phyloP scores from a whole-genome alignment of 1,140 invertebrate species.

The Coboldia fuscipes region DNA sequence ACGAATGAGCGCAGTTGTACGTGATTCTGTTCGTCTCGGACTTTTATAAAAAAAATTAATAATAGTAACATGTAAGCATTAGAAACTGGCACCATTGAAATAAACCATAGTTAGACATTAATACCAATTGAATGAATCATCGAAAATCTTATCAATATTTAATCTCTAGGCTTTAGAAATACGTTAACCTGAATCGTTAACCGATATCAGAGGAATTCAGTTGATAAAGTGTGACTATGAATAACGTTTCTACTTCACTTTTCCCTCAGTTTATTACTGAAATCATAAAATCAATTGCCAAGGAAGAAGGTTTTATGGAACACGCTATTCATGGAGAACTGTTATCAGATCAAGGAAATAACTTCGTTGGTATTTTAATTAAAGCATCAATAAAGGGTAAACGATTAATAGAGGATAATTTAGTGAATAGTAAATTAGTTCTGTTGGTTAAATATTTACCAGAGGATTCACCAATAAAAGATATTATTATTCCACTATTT shows the following conservation, averaged over 20 bases:
- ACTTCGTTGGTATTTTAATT: neutral
- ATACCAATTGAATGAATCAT: neutral
- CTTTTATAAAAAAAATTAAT: neutral
- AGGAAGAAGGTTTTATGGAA: conserved; percentile 1
- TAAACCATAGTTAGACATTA: no score
- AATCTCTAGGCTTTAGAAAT: neutral
- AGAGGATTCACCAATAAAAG: neutral
- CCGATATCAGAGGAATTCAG: neutral
- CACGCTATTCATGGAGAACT: neutral
- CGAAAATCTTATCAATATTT: neutral
- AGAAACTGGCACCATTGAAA: no score
- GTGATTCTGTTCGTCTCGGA: neutral
- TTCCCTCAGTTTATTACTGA: neutral
- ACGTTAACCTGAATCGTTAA: neutral
- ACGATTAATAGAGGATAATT: neutral
- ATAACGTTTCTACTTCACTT: neutral
- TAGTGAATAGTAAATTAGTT: neutral
- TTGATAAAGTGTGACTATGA: neutral
- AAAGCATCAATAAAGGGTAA: neutral
- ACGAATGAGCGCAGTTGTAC: neutral
- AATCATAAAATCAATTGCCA: neutral
- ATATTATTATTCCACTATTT: neutral
- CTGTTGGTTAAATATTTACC: neutral
- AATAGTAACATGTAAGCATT: no score
- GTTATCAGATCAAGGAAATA: neutral